A percentile compares a stretch with the other conserved stretches of the same genome.
These are phyloP conservation scores for Philereme vetulata DNA, from an alignment of 2,888 invertebrate species.

Conservation along the genomic window DNA sequence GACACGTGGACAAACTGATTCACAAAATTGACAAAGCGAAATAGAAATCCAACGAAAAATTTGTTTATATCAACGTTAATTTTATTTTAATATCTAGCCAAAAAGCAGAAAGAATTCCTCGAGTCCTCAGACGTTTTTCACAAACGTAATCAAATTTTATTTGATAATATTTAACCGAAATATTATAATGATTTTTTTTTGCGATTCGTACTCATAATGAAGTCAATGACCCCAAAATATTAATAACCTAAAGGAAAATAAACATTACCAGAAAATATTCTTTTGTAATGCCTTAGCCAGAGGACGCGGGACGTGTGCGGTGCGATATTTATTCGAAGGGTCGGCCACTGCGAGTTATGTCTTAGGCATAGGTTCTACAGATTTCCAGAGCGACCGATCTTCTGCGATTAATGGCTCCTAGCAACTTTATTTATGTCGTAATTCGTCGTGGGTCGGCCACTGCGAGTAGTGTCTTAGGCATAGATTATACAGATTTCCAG, in stretches of 20 bases:
- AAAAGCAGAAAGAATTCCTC: neutral
- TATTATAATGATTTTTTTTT: neutral
- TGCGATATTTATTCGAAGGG: neutral
- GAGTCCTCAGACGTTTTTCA: neutral
- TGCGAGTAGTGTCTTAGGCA: too few species aligned
- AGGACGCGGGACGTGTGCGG: neutral
- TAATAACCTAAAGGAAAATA: constrained; percentile 2
- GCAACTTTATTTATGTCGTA: too few species aligned
- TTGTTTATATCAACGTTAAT: too few species aligned
- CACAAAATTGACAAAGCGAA: neutral
- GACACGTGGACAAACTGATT: neutral
- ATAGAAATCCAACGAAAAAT: too few species aligned
- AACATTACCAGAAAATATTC: neutral
- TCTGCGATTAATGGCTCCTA: too few species aligned
- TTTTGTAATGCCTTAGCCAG: neutral
- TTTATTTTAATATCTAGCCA: too few species aligned
- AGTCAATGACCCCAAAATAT: constrained; percentile 5
- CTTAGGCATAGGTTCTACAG: too few species aligned
- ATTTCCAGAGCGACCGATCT: too few species aligned
- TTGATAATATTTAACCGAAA: neutral
- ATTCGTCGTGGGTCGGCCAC: too few species aligned
- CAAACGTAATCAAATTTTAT: constrained; percentile 8
- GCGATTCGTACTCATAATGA: constrained; percentile 4
- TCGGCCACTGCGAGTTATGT: too few species aligned
- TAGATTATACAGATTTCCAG: too few species aligned